Base-by-base conservation (phyloP, 2,113 vertebrate genomes). In the Saguinus midas region DNA sequence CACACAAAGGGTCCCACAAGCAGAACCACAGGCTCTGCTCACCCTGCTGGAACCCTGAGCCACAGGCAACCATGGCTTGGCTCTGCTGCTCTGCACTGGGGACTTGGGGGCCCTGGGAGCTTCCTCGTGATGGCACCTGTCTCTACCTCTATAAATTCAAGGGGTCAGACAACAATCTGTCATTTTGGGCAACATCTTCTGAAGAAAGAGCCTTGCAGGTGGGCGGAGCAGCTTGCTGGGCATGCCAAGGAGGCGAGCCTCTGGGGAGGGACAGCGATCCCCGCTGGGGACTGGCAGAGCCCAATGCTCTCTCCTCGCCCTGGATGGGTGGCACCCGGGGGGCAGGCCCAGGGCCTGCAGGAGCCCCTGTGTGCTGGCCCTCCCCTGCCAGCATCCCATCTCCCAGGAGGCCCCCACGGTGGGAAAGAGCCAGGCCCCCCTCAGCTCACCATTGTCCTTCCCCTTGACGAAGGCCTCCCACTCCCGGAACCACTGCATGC, bases 401-500 rank as follows among this genome's bases (percentile, higher is more conserved):
- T 64, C 27, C 61, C 27, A 64, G 61, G 1, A 0, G 5, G 61
- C 48, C 50, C 25, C 43, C 8, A 9, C 8, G 17, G 20, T 18
- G 4, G 76, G 29, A 6, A 1, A 32, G 17, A 11, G 9, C 76
- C 48, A 52, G 76, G 37, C 18, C 0, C 12, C 45, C 12, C 37
- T 1, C 2, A 70, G 80, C 97, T 98, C 98, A 99, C 99, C 99
- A 0, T 99, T 99, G 97, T 99, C 99, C 98, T 99, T 99, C 85
- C 99, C 99, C 98, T 99, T 99, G 97, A 99, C 99, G 27, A 99
- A 99, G 93, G 99, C 98, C 98, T 99, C 99, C 99, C 99, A 99
- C 98, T 99, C 99, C 2, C 99, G 99, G 98, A 99, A 99, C 99
- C 99, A 99, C 98, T 99, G 99, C 99, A 99, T 99, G 98, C 99